Percentiles rank a stretch among this genome's conserved stretches.
phyloP scores from a whole-genome alignment of 2,888 invertebrate species.

The Rhingia rostrata region DNA sequence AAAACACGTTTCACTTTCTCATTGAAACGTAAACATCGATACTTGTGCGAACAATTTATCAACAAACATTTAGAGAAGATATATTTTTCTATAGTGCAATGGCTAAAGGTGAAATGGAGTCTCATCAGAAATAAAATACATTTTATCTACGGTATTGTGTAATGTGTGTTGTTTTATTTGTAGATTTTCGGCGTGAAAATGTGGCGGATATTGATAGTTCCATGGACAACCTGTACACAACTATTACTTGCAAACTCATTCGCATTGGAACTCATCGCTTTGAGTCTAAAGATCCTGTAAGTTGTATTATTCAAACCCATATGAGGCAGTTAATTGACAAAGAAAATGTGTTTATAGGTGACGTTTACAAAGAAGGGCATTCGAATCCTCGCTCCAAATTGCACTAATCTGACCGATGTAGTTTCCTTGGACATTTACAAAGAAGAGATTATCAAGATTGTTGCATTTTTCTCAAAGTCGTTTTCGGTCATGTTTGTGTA shows the following conservation, averaged over 20 bases:
- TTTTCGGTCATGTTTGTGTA: slow-evolving; percentile 92
- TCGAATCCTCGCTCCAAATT: slow-evolving; percentile 86
- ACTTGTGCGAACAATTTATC: slow-evolving; percentile 4
- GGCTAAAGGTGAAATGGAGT: slow-evolving; percentile 5
- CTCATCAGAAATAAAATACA: neutral
- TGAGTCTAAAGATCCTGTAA: slow-evolving; percentile 88
- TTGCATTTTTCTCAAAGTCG: slow-evolving; percentile 90
- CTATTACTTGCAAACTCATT: slow-evolving; percentile 89
- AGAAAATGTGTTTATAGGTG: slow-evolving; percentile 82
- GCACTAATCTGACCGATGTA: slow-evolving; percentile 84
- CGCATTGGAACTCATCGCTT: slow-evolving; percentile 94
- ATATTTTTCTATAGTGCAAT: slow-evolving; percentile 8
- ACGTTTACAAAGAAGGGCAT: slow-evolving; percentile 85
- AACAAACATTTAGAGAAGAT: neutral
- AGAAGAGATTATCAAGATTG: slow-evolving; percentile 88
- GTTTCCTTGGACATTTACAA: slow-evolving; percentile 88
- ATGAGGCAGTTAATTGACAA: neutral
- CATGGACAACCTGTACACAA: slow-evolving; percentile 84
- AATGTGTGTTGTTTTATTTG: slow-evolving; percentile 60
- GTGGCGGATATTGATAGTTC: slow-evolving; percentile 82
- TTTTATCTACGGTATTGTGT: neutral
- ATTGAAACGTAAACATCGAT: slow-evolving; percentile 7
- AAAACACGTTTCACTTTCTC: neutral
- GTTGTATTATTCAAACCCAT: slow-evolving; percentile 71
- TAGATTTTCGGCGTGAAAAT: slow-evolving; percentile 85